Evolutionary conservation across 2,888 invertebrate species (phyloP).

Genomic region (Caenorhabditis sp.): DNA sequence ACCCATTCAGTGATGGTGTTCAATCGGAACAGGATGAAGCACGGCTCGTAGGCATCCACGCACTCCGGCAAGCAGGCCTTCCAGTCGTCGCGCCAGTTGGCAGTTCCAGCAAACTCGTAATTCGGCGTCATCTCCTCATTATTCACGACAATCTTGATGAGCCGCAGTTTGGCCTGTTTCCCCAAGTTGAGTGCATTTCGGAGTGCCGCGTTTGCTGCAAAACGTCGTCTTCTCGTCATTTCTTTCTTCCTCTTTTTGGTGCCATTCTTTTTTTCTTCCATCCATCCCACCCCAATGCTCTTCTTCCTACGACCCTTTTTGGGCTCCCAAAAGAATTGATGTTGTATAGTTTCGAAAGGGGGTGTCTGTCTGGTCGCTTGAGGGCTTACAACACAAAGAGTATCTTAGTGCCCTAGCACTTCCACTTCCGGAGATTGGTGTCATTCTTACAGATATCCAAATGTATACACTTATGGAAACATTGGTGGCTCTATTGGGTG

Average conservation of each 20-base stretch:
- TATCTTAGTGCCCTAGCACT: slow-evolving; percentile 6
- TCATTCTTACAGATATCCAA: slow-evolving; percentile 22
- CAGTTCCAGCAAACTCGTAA: slow-evolving; percentile 76
- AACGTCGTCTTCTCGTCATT: slow-evolving; percentile 53
- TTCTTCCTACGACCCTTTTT: slow-evolving; percentile 26
- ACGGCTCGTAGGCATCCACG: slow-evolving; percentile 87
- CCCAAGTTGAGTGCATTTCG: slow-evolving; percentile 81
- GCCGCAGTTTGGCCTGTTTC: slow-evolving; percentile 80
- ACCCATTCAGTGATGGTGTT: slow-evolving; percentile 92
- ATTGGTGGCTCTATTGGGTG: slow-evolving; percentile 8
- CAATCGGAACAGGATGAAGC: slow-evolving; percentile 91
- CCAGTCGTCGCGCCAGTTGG: slow-evolving; percentile 82
- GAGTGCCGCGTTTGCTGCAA: slow-evolving; percentile 81
- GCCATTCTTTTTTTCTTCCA: slow-evolving; percentile 23
- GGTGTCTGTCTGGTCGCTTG: not conserved
- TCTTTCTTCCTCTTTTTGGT: slow-evolving; percentile 20
- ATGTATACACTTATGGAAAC: slow-evolving; percentile 27
- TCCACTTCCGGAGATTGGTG: not conserved
- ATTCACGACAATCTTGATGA: slow-evolving; percentile 82
- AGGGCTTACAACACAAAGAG: slow-evolving; percentile 2
- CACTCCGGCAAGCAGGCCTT: slow-evolving; percentile 78
- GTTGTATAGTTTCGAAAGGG: slow-evolving; percentile 51
- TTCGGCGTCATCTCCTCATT: slow-evolving; percentile 79
- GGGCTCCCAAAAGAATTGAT: slow-evolving; percentile 62
- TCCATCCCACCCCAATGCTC: not conserved